A percentile compares a stretch with the other conserved stretches of the same genome.
These are phyloP conservation scores for Valencia hispanica DNA, from an alignment of 2,797 vertebrate species.

Conservation along the genomic window DNA sequence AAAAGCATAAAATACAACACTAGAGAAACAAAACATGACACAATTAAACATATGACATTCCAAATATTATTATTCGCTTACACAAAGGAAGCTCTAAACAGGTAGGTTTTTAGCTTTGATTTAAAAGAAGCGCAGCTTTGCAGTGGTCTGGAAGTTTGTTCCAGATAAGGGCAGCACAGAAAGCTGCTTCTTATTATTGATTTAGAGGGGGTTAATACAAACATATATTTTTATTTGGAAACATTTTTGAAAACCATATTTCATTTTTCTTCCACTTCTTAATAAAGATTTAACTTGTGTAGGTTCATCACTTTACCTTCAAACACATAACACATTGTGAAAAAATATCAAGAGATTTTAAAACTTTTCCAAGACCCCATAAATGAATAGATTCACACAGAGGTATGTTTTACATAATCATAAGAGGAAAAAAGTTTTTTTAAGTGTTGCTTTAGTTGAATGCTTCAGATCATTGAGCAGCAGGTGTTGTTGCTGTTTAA, in stretches of 20 bases:
- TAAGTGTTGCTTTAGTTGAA: constrained; percentile 43
- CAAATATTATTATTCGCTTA: too few species aligned
- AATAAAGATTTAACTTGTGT: neutral
- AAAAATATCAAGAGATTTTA: neutral
- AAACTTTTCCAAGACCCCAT: neutral
- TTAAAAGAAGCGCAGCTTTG: too few species aligned
- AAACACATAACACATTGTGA: neutral
- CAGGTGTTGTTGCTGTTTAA: constrained; percentile 73
- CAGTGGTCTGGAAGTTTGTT: too few species aligned
- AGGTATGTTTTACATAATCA: constrained; percentile 34
- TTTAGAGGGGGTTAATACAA: neutral
- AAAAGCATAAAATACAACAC: too few species aligned
- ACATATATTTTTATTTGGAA: neutral
- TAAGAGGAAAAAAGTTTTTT: constrained; percentile 44
- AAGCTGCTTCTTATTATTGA: too few species aligned
- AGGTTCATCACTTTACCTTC: neutral
- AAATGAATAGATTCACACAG: neutral
- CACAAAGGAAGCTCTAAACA: too few species aligned
- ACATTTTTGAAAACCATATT: neutral
- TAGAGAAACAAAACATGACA: too few species aligned
- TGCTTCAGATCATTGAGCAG: constrained; percentile 67
- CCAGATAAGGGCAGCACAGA: too few species aligned
- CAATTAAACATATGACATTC: too few species aligned
- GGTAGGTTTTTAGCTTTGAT: too few species aligned
- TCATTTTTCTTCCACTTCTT: neutral